Base-by-base conservation (phyloP, 2,888 invertebrate species). In the Eupithecia dodoneata region DNA sequence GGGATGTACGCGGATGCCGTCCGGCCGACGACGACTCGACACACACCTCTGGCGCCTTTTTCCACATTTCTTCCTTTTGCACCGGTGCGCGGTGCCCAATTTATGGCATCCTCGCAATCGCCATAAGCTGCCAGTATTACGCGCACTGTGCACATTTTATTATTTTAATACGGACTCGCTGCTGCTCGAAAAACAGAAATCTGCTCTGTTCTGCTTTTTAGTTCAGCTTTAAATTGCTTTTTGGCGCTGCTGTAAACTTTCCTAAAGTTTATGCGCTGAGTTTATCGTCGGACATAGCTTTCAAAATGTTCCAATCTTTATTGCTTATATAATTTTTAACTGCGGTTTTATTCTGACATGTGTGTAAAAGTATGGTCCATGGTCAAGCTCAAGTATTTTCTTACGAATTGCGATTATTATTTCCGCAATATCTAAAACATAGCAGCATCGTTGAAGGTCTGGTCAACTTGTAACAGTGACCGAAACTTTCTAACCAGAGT, bases 1-100 rank as follows among this genome's bases (percentile, higher is more conserved):
- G 92, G 92, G 90, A 89, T 91, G 87, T 91, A 92, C 91, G 91
- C 92, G 92, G 92, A 91, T 90, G 87, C 88, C 78, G 86, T 69
- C 78, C 76, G 78, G 81, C 74, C 81, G 75, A 72, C 77, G 79
- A 30, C 79, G 79, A n/a, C 78, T 79, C 77, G 76, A 72, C 77
- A 71, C 78, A 77, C 73, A 79, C 69, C 76, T 44, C 76, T 85
- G 87, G 87, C 88, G 86, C 87, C 86, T 85, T 87, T 82, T 77
- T 79, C 74, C 71, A 76, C 69, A 79, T 84, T 78, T 81, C 79
- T 80, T 77, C 75, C 76, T 76, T 83, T 83, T 83, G 83, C 52
- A 84, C 80, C 70, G 69, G 44, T 80, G 78, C 84, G 79, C 82
- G 45, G 49, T 82, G 79, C 75, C 75, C 79, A 85, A 86, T 88